Base-by-base conservation (phyloP, 2,797 vertebrate genomes). In the Rachycentron canadum region DNA sequence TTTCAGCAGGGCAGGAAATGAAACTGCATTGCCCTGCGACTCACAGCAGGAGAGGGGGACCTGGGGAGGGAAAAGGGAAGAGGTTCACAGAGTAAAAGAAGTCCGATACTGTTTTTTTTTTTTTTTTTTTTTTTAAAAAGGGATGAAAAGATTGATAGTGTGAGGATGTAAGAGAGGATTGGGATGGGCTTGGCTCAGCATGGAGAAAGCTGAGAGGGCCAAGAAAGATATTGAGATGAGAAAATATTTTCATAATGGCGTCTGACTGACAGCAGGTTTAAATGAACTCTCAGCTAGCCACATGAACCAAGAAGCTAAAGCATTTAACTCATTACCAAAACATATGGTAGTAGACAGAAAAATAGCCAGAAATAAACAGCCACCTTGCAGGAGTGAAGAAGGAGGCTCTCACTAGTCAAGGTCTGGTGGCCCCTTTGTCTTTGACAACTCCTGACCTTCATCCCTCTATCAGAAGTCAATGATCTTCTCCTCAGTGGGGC, bases 1-100 rank as follows among this genome's bases (percentile, higher is more conserved):
- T 94, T 94, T 94, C 88, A 92, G 86, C 83, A 32, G 79, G 76
- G 84, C 90, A 92, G 93, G 94, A 95, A 94, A 95, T 93, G 87
- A 94, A 93, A 88, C 83, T 76, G 68, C 90, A 80, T 88, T 89
- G 77, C 88, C 87, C 83, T 72, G 63, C n/a, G 77, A 89, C 87
- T 86, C 89, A 74, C 88, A 81, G 83, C 86, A 88, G 88, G 88
- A 89, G 86, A 87, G 61, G 30, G 69, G 55, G 69, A 86, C 63
- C 47, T 23, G 43, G 73, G 76, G 65, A 86, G 83, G 71, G 82
- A 23, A 55, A 77, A 74, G 64, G 84, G 87, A 83, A 91, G 83
- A 88, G 73, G 83, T 81, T 79, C 83, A 84, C 71, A 10, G 73
- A 88, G 74, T 61, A 43, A 79, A 81, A 81, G 77, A 58, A 68